Evolutionary conservation across 2,888 invertebrate species (phyloP).

Genomic region (Amblyteles armatorius): DNA sequence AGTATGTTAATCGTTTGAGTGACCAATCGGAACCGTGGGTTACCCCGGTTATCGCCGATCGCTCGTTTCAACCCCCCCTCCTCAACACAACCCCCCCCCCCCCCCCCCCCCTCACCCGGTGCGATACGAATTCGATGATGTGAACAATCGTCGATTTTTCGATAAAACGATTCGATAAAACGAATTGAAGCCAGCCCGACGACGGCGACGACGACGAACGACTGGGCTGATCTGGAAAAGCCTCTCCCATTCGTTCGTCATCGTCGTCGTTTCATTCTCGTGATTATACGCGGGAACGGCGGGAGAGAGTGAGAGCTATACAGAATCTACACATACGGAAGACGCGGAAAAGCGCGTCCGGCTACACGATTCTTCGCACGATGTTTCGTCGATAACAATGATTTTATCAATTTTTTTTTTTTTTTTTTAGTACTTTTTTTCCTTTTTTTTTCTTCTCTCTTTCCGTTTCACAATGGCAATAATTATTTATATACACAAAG

Average conservation of each 20-base stretch:
- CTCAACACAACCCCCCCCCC: neutral
- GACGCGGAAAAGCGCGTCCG: neutral
- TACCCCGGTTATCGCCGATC: constrained; percentile 27
- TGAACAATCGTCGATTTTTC: constrained; percentile 21
- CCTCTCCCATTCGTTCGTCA: constrained; percentile 35
- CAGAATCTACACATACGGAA: constrained; percentile 1
- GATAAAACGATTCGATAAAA: constrained; percentile 26
- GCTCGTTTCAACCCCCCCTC: neutral
- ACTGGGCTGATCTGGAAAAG: constrained; percentile 31
- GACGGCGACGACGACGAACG: constrained; percentile 36
- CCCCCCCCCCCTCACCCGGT: constrained; percentile 11
- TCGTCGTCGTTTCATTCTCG: constrained; percentile 6
- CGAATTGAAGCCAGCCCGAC: constrained; percentile 25
- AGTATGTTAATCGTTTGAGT: constrained; percentile 79
- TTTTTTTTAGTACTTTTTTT: neutral
- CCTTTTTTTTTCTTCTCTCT: constrained; percentile 32
- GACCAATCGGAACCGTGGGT: constrained; percentile 66
- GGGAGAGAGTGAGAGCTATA: neutral
- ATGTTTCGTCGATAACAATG: constrained; percentile 47
- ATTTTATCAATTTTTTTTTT: constrained; percentile 17
- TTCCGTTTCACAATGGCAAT: constrained; percentile 79
- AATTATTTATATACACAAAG: constrained; percentile 76
- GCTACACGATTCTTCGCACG: constrained; percentile 30
- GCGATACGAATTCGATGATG: constrained; percentile 11
- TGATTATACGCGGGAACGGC: neutral